Evolutionary conservation across 2,888 invertebrate genomes (phyloP).

Genomic region (Phymatocera aterrima): DNA sequence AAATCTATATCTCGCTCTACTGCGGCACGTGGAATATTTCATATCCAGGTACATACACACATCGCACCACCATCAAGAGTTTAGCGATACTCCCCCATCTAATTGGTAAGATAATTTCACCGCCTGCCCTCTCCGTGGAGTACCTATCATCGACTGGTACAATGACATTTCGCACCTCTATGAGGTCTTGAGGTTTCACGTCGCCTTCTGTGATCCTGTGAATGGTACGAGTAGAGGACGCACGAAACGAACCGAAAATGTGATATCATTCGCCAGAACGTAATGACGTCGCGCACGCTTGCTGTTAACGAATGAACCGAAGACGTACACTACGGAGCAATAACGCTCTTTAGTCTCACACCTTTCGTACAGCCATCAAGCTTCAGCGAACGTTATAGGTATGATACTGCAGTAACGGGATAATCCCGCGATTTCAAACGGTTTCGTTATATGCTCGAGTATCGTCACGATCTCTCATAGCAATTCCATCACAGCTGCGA

Average conservation of each 20-base stretch:
- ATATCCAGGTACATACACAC: constrained; percentile 4
- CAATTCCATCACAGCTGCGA: too few relatives aligned
- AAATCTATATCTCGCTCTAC: constrained; percentile 7
- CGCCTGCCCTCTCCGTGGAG: background rate
- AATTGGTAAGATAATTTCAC: constrained; percentile 33
- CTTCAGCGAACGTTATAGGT: background rate
- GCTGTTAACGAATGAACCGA: constrained; percentile 25
- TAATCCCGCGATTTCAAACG: background rate
- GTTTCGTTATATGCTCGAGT: background rate
- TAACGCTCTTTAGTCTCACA: constrained; percentile 14
- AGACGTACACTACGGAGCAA: background rate
- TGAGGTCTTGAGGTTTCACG: background rate
- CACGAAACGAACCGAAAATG: too few relatives aligned
- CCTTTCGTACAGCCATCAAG: background rate
- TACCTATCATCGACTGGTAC: background rate
- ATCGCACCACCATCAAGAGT: background rate
- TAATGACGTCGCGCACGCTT: constrained; percentile 40
- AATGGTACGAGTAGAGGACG: too few relatives aligned
- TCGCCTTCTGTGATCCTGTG: constrained; percentile 4
- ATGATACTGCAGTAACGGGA: background rate
- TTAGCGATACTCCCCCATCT: background rate
- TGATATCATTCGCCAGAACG: too few relatives aligned
- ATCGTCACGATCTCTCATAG: background rate
- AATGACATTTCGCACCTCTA: background rate
- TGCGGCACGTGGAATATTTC: background rate